These are phyloP conservation scores for Aleiodes leptofemur DNA, from an alignment of 2,888 invertebrate genomes.

Conservation along the genomic window DNA sequence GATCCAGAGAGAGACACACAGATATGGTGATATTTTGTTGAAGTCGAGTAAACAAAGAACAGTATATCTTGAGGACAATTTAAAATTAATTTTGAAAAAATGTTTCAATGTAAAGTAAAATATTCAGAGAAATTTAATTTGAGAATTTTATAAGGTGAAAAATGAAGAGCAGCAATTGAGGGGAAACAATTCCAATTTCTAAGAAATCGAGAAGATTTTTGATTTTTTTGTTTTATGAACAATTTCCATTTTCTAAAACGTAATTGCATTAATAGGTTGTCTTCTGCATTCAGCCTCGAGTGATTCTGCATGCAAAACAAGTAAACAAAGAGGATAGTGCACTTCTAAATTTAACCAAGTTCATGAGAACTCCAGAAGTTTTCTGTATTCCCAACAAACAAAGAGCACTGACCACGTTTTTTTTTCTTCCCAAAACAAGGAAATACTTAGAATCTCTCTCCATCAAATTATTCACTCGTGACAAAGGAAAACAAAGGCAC, in stretches of 20 bases:
- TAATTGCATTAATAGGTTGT: not conserved
- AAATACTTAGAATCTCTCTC: constrained; percentile 18
- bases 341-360: constrained; percentile 21
- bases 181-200: not conserved
- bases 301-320: not conserved
- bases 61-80: too few species aligned
- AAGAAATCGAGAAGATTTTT: too few species aligned
- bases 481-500: constrained; percentile 13
- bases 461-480: not conserved
- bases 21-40: too few species aligned
- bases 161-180: too few species aligned
- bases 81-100: too few species aligned
- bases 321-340: constrained; percentile 14
- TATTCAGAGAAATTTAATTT: too few species aligned
- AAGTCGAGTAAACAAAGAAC: too few species aligned
- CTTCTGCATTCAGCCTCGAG: not conserved
- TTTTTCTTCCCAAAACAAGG: not conserved
- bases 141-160: too few species aligned
- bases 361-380: constrained; percentile 6
- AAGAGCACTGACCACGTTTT: constrained; percentile 3
- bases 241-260: not conserved
- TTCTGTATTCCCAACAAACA: not conserved
- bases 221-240: too few species aligned
- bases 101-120: too few species aligned
- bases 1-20: too few species aligned